Evolutionary conservation across 2,113 vertebrate species (phyloP), one percentile per base, ranked within the genome.

Genomic region (Anguilla japonica): DNA sequence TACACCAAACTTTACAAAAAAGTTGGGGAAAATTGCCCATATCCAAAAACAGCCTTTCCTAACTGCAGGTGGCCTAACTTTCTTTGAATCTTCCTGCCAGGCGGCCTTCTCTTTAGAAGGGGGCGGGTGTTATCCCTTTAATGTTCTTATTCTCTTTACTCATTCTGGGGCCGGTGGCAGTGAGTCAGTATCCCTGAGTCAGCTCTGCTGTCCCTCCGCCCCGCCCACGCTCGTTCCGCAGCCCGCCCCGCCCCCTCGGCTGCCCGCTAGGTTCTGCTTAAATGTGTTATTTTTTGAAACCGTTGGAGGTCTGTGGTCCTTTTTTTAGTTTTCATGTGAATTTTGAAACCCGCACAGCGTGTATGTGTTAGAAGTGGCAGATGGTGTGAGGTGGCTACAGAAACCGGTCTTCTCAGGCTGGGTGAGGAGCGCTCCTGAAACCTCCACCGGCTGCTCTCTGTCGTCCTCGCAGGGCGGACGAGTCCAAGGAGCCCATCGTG

Each of bases 401-500:
- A 46, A 46, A 46, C 8, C 34, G 20, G 18, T 22, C 18, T 53
- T 53, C 50, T 53, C 50, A n/a, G 13, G 22, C 60, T 67, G 20
- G 60, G 5, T 67, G 34, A 67, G 1, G 5, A 60, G 22, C 1
- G 18, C 18, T 34, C 26, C 26, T 34, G 8, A 53, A 43, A 50
- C 9, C 1, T 41, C 20, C 39, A 5, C 40, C 9, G 41, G 41
- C 5, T 22, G 15, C 20, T 3, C 20, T 16, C 13, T n/a, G 87
- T 53, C 50, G 11, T 53, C 50, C 75, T 83, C 87, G 29, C 96
- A 99, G 98, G 91, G 99, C 99, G 93, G 98, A 99, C 0, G 98
- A 99, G 83, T 99, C 98, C 87, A 99, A 99, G 95, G 98, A 99
- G 93, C 97, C 98, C 2, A 99, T 99, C 14, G 98, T 99, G 87